Evolutionary conservation across 2,113 vertebrate genomes (phyloP), one percentile per base, ranked within the genome.

Genomic region (Sapayoa aenigma): DNA sequence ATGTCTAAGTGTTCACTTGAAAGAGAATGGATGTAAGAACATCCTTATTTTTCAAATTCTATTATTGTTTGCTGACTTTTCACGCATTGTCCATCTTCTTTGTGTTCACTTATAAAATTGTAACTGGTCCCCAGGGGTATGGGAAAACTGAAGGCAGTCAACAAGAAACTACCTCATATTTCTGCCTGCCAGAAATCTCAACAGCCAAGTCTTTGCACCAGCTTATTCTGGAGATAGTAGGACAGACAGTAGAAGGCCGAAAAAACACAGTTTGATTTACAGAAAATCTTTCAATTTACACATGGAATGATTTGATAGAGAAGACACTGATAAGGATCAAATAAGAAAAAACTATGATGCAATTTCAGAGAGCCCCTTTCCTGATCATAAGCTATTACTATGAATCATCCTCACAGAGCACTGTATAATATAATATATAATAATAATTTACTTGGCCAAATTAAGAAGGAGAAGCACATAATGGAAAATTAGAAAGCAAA

Each of bases 401-500:
- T 2, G 1, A 77, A 65, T 39, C 75, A 37, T 59, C 60, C 63
- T 84, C 42, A 87, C 28, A 86, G 66, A 74, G 49, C 28, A 41
- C 44, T 58, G 35, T 30, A 31, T 27, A 63, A 46, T 46, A 46
- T 46, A 42, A 42, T 42, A n/a, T n/a, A n/a, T 62, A 62, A 84
- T 44, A 52, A 58, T 55, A 87, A 92, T 93, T 90, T 84, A 71
- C 50, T 95, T 77, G 88, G 62, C 25, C 41, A 94, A 74, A 67
- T 80, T 85, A 53, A 62, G 83, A 87, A 84, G 46, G 39, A 8
- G 11, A 21, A 65, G 13, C 19, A 78, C 28, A 52, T 77, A 7
- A 84, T 55, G 14, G 66, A 83, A 92, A 86, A 93, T 90, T 46
- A 82, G 78, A 91, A 90, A 96, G 81, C 68, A 80, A 90, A 58